Conservation (phyloP, 2,888 invertebrate genomes). For the Leptinotarsa peninsularis region DNA sequence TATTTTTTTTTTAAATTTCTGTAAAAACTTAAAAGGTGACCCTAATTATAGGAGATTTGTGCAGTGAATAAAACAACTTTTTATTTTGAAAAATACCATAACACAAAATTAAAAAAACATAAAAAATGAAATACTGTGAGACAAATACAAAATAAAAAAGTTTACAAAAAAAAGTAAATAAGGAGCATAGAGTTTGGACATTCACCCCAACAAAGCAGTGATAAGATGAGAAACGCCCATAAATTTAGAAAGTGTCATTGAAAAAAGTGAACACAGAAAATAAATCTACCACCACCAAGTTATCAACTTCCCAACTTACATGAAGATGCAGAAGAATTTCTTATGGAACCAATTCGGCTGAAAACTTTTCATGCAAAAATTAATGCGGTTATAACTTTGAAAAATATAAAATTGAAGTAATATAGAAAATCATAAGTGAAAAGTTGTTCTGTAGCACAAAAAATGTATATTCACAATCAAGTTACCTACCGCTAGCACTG, state of each 20-base stretch:
- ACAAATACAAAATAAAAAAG: too few species aligned
- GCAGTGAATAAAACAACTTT: too few species aligned
- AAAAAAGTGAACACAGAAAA: slow-evolving; percentile 1
- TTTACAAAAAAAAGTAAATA: not conserved
- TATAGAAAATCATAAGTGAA: slow-evolving; percentile 14
- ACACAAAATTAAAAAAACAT: too few species aligned
- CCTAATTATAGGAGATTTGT: too few species aligned
- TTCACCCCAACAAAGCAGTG: not conserved
- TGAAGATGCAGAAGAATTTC: slow-evolving; percentile 54
- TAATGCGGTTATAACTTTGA: slow-evolving; percentile 29
- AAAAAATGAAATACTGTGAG: too few species aligned
- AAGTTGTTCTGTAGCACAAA: slow-evolving; percentile 30
- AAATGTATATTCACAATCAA: slow-evolving; percentile 21
- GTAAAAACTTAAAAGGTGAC: too few species aligned
- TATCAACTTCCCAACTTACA: slow-evolving; percentile 55
- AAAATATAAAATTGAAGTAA: slow-evolving; percentile 40
- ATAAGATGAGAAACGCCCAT: not conserved
- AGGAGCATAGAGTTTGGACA: not conserved
- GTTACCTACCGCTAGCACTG: slow-evolving; percentile 56
- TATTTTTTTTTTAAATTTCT: too few species aligned
- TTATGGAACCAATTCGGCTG: slow-evolving; percentile 59
- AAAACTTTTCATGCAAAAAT: slow-evolving; percentile 59
- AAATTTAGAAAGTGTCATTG: not conserved
- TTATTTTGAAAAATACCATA: too few species aligned
- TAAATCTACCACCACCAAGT: slow-evolving; percentile 32